phyloP scores from a whole-genome alignment of 2,888 invertebrate species.

The Geotrupes spiniger region DNA sequence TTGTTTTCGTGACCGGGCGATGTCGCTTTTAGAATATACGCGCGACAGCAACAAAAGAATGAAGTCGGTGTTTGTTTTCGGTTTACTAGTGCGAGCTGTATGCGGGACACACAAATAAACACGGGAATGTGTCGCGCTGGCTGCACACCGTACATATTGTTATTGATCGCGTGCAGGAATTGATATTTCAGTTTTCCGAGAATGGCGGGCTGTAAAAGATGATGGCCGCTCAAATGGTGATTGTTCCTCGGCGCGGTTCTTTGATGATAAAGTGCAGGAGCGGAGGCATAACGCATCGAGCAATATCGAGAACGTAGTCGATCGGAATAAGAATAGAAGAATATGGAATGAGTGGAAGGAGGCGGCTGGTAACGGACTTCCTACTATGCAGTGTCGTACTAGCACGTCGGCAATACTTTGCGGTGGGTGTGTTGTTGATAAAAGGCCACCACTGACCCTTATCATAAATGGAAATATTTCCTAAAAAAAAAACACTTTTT shows the following conservation, averaged over 20 bases:
- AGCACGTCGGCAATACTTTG: not conserved
- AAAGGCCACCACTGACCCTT: too few relatives aligned
- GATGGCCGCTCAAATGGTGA: constrained; percentile 40
- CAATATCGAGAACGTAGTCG: constrained; percentile 42
- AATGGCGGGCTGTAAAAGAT: constrained; percentile 33
- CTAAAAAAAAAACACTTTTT: too few relatives aligned
- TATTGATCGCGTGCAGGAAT: constrained; percentile 29
- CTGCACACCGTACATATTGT: constrained; percentile 20
- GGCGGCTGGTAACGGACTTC: constrained; percentile 7
- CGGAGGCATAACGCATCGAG: constrained; percentile 38
- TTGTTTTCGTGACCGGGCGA: constrained; percentile 11
- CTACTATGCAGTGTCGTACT: not conserved
- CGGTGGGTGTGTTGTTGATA: too few relatives aligned
- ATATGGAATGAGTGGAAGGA: constrained; percentile 36
- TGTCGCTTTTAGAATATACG: constrained; percentile 7
- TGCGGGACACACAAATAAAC: not conserved
- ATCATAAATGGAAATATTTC: too few relatives aligned
- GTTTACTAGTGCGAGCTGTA: constrained; percentile 6
- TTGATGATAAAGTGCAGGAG: constrained; percentile 41
- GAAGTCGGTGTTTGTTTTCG: constrained; percentile 16
- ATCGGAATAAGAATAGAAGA: constrained; percentile 41
- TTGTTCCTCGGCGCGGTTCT: constrained; percentile 35
- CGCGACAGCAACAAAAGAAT: constrained; percentile 7
- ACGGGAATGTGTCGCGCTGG: constrained; percentile 1
- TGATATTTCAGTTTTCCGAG: constrained; percentile 27